Base-by-base conservation (phyloP, 2,888 invertebrate species). In the Rhopalosiphum nymphaeae region DNA sequence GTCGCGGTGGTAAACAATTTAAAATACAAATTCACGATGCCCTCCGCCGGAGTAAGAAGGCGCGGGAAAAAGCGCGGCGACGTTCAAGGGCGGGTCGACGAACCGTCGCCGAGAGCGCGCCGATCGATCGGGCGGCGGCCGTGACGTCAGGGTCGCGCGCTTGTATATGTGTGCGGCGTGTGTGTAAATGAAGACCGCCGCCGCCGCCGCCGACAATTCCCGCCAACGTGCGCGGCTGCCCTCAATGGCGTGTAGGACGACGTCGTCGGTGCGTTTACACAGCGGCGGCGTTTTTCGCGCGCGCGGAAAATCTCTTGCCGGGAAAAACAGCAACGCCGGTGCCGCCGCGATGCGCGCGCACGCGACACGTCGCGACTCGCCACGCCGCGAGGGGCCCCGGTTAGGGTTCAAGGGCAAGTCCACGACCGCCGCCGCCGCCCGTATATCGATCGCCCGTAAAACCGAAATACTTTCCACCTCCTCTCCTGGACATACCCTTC, bases 321-420 rank as follows among this genome's bases (percentile, higher is more conserved):
- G 89, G 78, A 36, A 84, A 84, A 84, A 4, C 67, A 46, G 3
- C 26, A 67, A 16, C 44, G 44, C 9, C 91, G 56, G 25, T 78
- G 21, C 88, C 88, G 53, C n/a, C 92, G 67, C 25, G 88, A 46
- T 49, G 49, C 67, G 88, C 46, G 91, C 67, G 88, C 29, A 53
- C 53, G 26, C 49, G 87, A 36, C 42, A 21, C 56, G 29, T 36
- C 84, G 29, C 56, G 89, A n/a, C 89, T 78, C 7, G 16, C 78
- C 84, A n/a, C 49, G 67, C 42, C 87, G 61, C 90, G 90, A 91
- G 94, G 91, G 94, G 94, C 94, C 94, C 86, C 85, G 86, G 44
- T 93, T 94, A 91, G 94, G 94, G 94, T 94, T 94, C 94, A 94
- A 94, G 94, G 94, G 90, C 94, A 94, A 85, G 89, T 67, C 57